Evolutionary conservation across 2,113 vertebrate species (phyloP).

Genomic region (Crotalus helleri): DNA sequence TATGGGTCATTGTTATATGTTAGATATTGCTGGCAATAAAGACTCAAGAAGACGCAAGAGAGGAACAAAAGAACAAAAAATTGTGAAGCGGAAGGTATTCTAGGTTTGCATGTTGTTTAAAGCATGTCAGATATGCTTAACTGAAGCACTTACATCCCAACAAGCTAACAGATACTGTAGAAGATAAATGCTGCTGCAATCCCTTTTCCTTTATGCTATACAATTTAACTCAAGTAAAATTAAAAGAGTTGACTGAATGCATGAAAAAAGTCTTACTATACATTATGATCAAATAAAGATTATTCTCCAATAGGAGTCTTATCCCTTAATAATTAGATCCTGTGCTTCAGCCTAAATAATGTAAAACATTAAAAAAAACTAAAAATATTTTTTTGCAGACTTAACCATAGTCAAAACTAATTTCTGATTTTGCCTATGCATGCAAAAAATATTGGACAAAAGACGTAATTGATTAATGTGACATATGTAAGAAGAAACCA

Average conservation of each 20-base stretch:
- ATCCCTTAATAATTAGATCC: neutral
- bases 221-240: neutral
- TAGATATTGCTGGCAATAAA: neutral
- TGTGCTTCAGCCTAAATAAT: neutral
- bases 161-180: neutral
- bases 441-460: neutral
- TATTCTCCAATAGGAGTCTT: neutral
- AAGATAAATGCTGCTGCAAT: neutral
- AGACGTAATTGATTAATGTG: neutral
- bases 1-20: neutral
- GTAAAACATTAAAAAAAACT: neutral
- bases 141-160: neutral
- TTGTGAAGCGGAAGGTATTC: neutral
- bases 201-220: neutral
- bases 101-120: neutral
- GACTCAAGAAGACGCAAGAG: neutral
- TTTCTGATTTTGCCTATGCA: neutral
- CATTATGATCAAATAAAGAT: neutral
- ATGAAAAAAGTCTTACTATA: neutral
- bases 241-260: neutral
- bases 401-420: neutral
- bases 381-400: neutral
- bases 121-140: neutral
- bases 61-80: neutral
- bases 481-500: neutral